Base-by-base conservation (phyloP, 2,888 invertebrate genomes). In the Amiota mariae region DNA sequence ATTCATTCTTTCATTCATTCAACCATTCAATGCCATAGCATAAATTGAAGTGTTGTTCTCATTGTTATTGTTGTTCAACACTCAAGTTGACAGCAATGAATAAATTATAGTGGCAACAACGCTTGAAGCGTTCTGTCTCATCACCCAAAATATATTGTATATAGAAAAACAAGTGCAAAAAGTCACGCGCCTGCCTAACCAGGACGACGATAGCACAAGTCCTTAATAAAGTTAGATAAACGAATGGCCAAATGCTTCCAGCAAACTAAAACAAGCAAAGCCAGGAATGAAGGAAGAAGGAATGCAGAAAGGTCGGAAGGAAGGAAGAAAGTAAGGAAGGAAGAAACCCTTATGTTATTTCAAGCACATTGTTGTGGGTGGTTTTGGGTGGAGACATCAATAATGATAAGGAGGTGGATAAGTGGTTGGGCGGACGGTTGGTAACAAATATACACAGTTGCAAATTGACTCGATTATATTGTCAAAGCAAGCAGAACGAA, bases 381-480 rank as follows among this genome's bases (percentile, higher is more conserved):
- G 36, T 18, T 56, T 48, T n/a, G n/a, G 36, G 36, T 36, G 36
- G 36, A 36, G 36, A 36, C 36, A 36, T 36, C 36, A 36, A 36
- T 2, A 36, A 36, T 1, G 36, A 36, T 36, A 36, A 36, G 36
- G 36, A 36, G 36, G 2, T 36, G 6, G 36, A 36, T 36, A 36
- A 36, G 36, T 36, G 36, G 36, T 36, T 36, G 36, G 36, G 36
- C 8, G 36, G 36, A 36, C 36, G 36, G 2, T 36, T 36, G 36
- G 36, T 36, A 36, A 36, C 36, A 36, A 36, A 61, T 71, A 24
- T 13, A 66, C 72, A 73, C 73, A 75, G 76, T 76, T 79, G 79
- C 85, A 87, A 87, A 87, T 87, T 87, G 87, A 88, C 87, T 87
- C 82, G 88, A 87, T 88, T 87, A 87, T 84, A 82, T 87, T 85